Evolutionary conservation across 2,888 invertebrate genomes (phyloP).

Genomic region (Caenorhabditis sp.): DNA sequence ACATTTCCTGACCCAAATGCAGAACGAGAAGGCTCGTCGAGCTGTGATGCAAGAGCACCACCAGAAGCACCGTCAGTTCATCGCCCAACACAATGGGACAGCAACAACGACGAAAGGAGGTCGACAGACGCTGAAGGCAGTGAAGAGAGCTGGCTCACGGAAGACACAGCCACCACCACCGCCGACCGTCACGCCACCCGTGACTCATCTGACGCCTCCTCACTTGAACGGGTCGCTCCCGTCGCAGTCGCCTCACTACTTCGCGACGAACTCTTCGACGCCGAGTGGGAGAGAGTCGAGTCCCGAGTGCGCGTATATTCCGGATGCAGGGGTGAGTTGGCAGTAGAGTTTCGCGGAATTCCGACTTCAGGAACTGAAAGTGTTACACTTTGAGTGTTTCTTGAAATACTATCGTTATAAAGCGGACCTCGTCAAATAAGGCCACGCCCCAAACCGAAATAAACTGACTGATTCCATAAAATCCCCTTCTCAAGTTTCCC

Average conservation of each 20-base stretch:
- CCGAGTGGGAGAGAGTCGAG: conserved; percentile 34
- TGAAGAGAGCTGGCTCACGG: conserved; percentile 47
- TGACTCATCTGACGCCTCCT: conserved; percentile 59
- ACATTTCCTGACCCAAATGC: conserved; percentile 8
- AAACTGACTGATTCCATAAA: too few species aligned
- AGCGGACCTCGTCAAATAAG: too few species aligned
- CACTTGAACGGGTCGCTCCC: conserved; percentile 61
- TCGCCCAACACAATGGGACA: background rate
- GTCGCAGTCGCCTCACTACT: conserved; percentile 48
- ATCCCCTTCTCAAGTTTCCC: too few species aligned
- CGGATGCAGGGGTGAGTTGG: conserved; percentile 29
- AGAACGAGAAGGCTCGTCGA: too few species aligned
- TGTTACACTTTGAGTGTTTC: background rate
- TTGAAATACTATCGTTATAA: too few species aligned
- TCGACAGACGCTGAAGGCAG: conserved; percentile 39
- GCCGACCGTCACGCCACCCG: background rate
- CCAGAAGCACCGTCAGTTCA: background rate
- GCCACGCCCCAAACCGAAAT: too few species aligned
- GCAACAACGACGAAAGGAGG: conserved; percentile 5
- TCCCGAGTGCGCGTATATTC: conserved; percentile 24
- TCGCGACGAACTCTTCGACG: conserved; percentile 28
- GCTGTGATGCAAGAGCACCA: background rate
- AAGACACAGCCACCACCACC: background rate
- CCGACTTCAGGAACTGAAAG: too few species aligned
- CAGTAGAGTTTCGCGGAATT: background rate